phyloP scores from a whole-genome alignment of 2,888 invertebrate genomes.

The Hyppa rectilinea region DNA sequence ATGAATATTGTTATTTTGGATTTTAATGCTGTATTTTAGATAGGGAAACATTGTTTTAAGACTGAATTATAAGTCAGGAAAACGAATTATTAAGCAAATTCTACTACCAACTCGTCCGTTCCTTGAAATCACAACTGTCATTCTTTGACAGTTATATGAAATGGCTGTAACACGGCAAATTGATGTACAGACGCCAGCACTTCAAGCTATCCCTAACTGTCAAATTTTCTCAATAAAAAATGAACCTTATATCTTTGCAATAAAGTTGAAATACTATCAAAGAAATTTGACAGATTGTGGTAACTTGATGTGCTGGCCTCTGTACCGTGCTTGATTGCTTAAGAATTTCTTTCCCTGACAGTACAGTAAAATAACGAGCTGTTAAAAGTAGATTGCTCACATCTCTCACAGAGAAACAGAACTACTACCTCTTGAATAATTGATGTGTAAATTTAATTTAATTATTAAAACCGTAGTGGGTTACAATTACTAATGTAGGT shows the following conservation, averaged over 20 bases:
- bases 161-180: not conserved
- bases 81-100: not conserved
- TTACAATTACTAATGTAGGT: conserved; percentile 18
- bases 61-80: not conserved
- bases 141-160: not conserved
- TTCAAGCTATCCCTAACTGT: too few relatives aligned
- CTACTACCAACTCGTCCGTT: not conserved
- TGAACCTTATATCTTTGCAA: too few relatives aligned
- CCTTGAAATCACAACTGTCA: not conserved
- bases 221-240: too few relatives aligned
- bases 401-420: not conserved
- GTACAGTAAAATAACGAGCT: not conserved
- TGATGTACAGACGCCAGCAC: not conserved
- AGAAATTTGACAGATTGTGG: too few relatives aligned
- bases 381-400: not conserved
- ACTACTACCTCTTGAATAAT: conserved; percentile 7
- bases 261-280: too few relatives aligned
- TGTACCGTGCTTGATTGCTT: too few relatives aligned
- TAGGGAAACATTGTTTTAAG: too few relatives aligned
- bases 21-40: too few relatives aligned
- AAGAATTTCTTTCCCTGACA: not conserved
- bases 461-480: conserved; percentile 4
- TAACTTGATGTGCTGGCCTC: too few relatives aligned
- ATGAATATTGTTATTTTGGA: not conserved
- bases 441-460: conserved; percentile 13